A percentile compares a stretch with the other conserved stretches of the same genome.
phyloP scores from a whole-genome alignment of 2,113 vertebrate species.

The Delphinus delphis region DNA sequence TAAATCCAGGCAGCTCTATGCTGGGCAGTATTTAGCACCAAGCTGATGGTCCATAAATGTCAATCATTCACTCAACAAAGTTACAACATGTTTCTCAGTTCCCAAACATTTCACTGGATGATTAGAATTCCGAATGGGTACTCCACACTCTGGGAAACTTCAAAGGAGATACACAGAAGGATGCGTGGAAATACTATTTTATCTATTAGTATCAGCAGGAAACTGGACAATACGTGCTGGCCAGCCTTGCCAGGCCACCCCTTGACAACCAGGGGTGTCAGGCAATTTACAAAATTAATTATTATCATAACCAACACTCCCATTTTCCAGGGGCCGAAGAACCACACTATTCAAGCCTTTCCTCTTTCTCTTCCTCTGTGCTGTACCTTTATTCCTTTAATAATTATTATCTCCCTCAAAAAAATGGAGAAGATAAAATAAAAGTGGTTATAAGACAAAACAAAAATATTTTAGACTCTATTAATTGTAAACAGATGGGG shows the following conservation, averaged over 20 bases:
- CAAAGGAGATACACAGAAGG: background rate
- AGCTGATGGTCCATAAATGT: conserved; percentile 50
- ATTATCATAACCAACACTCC: background rate
- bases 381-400: background rate
- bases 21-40: conserved; percentile 19
- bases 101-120: background rate
- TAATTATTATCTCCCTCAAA: conserved; percentile 13
- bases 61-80: conserved; percentile 30
- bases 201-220: background rate
- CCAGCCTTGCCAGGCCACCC: background rate
- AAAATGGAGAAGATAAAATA: conserved; percentile 20
- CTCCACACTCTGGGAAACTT: background rate
- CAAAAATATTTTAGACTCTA: background rate
- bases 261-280: background rate
- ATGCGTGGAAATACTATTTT: background rate
- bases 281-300: conserved; percentile 22
- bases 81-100: conserved; percentile 39
- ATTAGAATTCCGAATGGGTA: conserved; percentile 28
- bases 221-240: background rate
- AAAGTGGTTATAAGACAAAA: background rate
- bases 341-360: background rate
- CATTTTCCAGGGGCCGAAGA: background rate
- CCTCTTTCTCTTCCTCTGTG: background rate
- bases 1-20: background rate
- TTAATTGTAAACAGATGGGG: background rate